phyloP scores from a whole-genome alignment of 1,140 invertebrate genomes.

The Matsumurasca onukii region DNA sequence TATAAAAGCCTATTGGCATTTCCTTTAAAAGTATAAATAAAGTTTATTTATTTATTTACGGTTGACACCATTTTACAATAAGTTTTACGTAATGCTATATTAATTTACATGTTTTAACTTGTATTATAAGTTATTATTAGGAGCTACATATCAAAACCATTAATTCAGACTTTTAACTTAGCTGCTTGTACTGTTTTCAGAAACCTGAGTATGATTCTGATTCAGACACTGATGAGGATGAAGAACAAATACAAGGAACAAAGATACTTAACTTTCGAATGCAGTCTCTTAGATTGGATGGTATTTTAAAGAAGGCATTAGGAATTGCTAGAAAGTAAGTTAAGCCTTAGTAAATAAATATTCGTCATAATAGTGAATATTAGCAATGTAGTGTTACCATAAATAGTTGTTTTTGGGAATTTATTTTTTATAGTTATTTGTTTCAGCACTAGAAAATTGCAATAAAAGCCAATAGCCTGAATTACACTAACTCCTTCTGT shows the following conservation, averaged over 20 bases:
- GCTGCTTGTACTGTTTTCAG: no score
- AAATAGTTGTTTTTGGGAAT: background rate
- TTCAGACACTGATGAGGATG: background rate
- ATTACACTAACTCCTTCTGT: background rate
- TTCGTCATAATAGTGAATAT: constrained; percentile 4
- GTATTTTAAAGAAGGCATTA: constrained; percentile 63
- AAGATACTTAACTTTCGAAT: constrained; percentile 60
- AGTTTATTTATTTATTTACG: no score
- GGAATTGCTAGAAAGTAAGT: constrained; percentile 61
- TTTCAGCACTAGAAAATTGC: background rate
- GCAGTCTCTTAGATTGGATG: constrained; percentile 62
- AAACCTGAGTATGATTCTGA: constrained; percentile 11
- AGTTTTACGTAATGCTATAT: no score
- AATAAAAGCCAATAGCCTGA: background rate
- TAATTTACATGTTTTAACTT: no score
- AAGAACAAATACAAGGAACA: constrained; percentile 37
- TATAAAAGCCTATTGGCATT: no score
- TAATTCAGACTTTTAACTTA: no score
- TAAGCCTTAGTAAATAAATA: background rate
- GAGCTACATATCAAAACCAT: no score
- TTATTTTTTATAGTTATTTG: background rate
- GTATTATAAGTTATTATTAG: no score
- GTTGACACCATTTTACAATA: no score
- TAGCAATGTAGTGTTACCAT: constrained; percentile 14
- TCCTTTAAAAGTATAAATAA: no score